These are phyloP conservation scores for Melanotaenia pygmaea DNA, from an alignment of 2,797 vertebrate species.

Conservation along the genomic window DNA sequence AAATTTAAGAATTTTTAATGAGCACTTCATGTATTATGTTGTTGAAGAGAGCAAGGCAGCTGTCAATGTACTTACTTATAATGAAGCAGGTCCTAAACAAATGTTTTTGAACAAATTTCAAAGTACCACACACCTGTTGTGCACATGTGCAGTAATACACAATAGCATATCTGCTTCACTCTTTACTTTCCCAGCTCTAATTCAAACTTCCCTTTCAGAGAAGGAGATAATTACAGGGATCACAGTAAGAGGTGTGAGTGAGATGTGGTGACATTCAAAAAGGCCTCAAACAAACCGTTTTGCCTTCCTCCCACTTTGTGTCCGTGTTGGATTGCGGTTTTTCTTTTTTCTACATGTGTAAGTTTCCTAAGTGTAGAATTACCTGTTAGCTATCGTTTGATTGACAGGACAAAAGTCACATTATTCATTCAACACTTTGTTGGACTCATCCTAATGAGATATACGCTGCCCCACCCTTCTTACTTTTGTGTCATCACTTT, in stretches of 20 bases:
- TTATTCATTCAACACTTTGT: slow-evolving; percentile 59
- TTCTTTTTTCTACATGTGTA: slow-evolving; percentile 10
- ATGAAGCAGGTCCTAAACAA: neutral
- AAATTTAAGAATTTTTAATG: neutral
- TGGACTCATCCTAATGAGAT: slow-evolving; percentile 33
- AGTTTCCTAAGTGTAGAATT: slow-evolving; percentile 42
- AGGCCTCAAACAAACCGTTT: slow-evolving; percentile 47
- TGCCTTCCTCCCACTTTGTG: slow-evolving; percentile 25
- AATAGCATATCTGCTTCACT: slow-evolving; percentile 9
- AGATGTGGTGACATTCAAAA: slow-evolving; percentile 59
- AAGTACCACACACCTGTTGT: slow-evolving; percentile 1
- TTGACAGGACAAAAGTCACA: slow-evolving; percentile 62
- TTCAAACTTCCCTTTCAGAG: slow-evolving; percentile 50
- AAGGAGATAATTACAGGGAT: slow-evolving; percentile 75
- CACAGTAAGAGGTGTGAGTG: slow-evolving; percentile 65
- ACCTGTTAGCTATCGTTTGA: slow-evolving; percentile 29
- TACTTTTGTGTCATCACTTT: too few species aligned
- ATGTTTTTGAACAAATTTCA: neutral
- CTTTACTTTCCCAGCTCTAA: slow-evolving; percentile 16
- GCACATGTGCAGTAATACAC: neutral
- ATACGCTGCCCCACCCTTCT: too few species aligned
- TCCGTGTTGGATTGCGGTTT: slow-evolving; percentile 16
- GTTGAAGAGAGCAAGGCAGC: neutral
- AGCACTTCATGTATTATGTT: neutral
- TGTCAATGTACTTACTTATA: neutral